These are phyloP conservation scores for Mastacembelus armatus DNA, from an alignment of 2,797 vertebrate genomes.

Conservation along the genomic window DNA sequence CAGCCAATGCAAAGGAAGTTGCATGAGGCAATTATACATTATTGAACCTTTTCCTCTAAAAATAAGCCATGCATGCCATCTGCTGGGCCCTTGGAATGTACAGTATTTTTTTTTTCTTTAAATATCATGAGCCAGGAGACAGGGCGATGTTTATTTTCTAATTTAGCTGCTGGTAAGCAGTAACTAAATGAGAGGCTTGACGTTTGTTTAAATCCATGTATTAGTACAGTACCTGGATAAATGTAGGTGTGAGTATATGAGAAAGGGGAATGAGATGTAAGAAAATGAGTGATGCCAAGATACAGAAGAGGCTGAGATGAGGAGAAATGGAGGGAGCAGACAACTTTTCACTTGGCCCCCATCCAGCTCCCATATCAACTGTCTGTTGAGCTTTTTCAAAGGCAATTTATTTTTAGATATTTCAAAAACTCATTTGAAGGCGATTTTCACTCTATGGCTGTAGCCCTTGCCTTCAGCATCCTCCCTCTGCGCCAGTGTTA, in stretches of 20 bases:
- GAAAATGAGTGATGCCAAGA: constrained; percentile 50
- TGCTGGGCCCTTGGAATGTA: constrained; percentile 56
- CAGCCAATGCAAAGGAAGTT: constrained; percentile 43
- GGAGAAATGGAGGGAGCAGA: constrained; percentile 63
- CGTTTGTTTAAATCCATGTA: constrained; percentile 47
- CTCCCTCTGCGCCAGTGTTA: constrained; percentile 55
- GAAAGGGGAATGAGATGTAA: constrained; percentile 32
- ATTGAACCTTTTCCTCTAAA: constrained; percentile 70
- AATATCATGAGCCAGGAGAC: constrained; percentile 51
- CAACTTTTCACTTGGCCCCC: constrained; percentile 73
- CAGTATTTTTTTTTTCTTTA: constrained; percentile 53
- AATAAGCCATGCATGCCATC: constrained; percentile 69
- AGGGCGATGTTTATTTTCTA: constrained; percentile 56
- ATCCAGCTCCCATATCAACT: constrained; percentile 72
- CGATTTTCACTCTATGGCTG: constrained; percentile 71
- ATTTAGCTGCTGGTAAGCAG: constrained; percentile 52
- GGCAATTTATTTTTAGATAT: constrained; percentile 84
- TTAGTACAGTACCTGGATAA: constrained; percentile 28
- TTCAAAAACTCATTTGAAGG: constrained; percentile 83
- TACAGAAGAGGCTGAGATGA: constrained; percentile 51
- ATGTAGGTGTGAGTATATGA: constrained; percentile 12
- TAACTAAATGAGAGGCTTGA: constrained; percentile 51
- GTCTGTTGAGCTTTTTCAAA: constrained; percentile 80
- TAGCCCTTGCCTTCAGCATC: constrained; percentile 49
- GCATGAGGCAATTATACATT: constrained; percentile 61